These are phyloP conservation scores for Andrena camellia DNA, from an alignment of 2,888 invertebrate genomes.

Conservation along the genomic window DNA sequence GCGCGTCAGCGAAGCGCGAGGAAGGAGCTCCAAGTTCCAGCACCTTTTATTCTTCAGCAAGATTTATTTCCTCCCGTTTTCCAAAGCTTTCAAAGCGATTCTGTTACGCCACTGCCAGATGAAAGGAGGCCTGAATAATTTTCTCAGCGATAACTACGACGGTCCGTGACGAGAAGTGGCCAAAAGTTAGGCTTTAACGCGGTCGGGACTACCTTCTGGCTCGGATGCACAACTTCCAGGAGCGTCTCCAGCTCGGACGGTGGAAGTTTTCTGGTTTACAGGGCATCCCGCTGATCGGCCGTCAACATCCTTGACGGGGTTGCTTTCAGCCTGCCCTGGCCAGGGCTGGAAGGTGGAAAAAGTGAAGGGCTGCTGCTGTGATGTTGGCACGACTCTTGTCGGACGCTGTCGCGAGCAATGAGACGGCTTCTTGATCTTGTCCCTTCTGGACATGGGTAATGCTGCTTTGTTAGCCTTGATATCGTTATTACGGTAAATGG, in stretches of 20 bases:
- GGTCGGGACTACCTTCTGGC: slow-evolving; percentile 55
- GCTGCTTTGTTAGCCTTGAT: neutral
- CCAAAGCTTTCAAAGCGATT: neutral
- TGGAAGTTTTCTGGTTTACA: slow-evolving; percentile 40
- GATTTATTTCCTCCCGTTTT: slow-evolving; percentile 7
- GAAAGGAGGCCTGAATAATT: slow-evolving; percentile 51
- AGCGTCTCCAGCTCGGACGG: slow-evolving; percentile 37
- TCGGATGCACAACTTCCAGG: slow-evolving; percentile 41
- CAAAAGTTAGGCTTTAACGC: slow-evolving; percentile 68
- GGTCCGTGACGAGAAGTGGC: slow-evolving; percentile 69
- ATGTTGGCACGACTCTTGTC: slow-evolving; percentile 58
- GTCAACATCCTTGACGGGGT: slow-evolving; percentile 68
- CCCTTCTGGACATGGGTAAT: neutral
- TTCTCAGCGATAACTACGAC: slow-evolving; percentile 54
- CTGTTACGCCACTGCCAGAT: slow-evolving; percentile 47
- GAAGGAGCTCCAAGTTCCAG: neutral
- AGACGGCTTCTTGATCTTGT: slow-evolving; percentile 16
- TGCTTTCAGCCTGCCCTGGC: slow-evolving; percentile 57
- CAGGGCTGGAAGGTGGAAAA: slow-evolving; percentile 31
- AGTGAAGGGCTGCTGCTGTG: slow-evolving; percentile 48
- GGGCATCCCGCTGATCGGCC: slow-evolving; percentile 60
- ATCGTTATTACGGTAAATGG: neutral
- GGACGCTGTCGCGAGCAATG: slow-evolving; percentile 12
- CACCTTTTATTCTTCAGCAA: neutral
- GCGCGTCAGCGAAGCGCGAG: too few relatives aligned